phyloP scores from a whole-genome alignment of 2,113 vertebrate genomes.

The Perccottus glenii region DNA sequence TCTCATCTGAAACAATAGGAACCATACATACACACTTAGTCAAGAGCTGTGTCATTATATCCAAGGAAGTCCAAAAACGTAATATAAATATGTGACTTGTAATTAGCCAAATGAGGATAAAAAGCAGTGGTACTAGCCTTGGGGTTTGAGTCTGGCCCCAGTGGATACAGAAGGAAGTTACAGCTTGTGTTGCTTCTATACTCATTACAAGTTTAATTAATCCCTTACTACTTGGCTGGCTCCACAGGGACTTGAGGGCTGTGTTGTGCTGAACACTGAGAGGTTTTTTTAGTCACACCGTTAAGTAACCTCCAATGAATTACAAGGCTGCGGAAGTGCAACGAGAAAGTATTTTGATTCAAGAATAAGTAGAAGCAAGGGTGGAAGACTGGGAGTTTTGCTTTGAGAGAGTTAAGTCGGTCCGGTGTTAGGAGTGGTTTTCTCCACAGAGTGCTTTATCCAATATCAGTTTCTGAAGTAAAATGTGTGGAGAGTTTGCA shows the following conservation, averaged over 20 bases:
- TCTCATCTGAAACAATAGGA: conserved; percentile 80
- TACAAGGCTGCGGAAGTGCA: conserved; percentile 34
- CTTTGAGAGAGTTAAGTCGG: conserved; percentile 26
- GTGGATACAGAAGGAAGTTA: conserved; percentile 55
- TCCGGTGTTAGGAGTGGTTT: conserved; percentile 17
- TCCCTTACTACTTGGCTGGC: conserved; percentile 63
- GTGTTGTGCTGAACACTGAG: conserved; percentile 52
- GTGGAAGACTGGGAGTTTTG: conserved; percentile 22
- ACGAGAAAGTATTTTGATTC: conserved; percentile 30
- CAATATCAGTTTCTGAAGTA: conserved; percentile 43
- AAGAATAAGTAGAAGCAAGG: conserved; percentile 12
- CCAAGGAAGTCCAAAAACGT: conserved; percentile 45
- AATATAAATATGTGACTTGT: conserved; percentile 68
- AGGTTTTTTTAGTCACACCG: conserved; percentile 45
- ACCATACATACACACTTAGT: background rate
- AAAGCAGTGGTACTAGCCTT: conserved; percentile 51
- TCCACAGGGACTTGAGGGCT: conserved; percentile 55
- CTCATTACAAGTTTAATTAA: conserved; percentile 76
- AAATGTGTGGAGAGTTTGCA: conserved; percentile 25
- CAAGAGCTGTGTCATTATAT: conserved; percentile 5
- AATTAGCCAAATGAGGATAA: conserved; percentile 67
- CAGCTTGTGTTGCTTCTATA: conserved; percentile 57
- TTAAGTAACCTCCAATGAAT: conserved; percentile 62
- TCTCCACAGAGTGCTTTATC: conserved; percentile 32
- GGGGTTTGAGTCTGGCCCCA: conserved; percentile 37